Evolutionary conservation across 2,888 invertebrate species (phyloP).

Genomic region (Lasiommata megera): DNA sequence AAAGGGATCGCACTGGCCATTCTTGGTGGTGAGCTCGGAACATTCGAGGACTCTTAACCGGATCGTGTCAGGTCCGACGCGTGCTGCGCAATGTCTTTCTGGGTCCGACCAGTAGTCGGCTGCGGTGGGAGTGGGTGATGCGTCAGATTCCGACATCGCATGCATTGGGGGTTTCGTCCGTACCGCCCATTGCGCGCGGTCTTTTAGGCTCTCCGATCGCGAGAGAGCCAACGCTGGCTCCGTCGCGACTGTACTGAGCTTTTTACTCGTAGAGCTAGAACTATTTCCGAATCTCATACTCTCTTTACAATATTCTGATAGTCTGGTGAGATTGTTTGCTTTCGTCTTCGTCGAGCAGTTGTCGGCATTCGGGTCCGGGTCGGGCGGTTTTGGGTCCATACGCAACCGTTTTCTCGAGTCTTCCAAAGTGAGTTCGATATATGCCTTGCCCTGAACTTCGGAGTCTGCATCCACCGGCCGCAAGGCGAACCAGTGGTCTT

Average conservation of each 20-base stretch:
- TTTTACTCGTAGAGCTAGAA: constrained; percentile 74
- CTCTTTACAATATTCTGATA: constrained; percentile 75
- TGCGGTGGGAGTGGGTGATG: constrained; percentile 67
- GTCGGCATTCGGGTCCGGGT: constrained; percentile 61
- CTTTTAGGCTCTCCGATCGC: constrained; percentile 74
- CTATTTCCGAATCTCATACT: constrained; percentile 74
- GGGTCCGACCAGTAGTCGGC: constrained; percentile 78
- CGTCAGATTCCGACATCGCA: constrained; percentile 65
- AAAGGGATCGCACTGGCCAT: constrained; percentile 95
- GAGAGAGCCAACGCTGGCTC: constrained; percentile 68
- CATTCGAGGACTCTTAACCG: constrained; percentile 90
- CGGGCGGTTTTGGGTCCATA: constrained; percentile 77
- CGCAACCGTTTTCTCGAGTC: constrained; percentile 77
- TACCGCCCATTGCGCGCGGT: constrained; percentile 65
- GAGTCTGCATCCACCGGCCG: constrained; percentile 93
- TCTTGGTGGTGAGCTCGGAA: constrained; percentile 92
- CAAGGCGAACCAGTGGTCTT: constrained; percentile 95
- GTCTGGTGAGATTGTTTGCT: constrained; percentile 67
- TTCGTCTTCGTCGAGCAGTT: constrained; percentile 54
- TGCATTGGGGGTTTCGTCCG: constrained; percentile 71
- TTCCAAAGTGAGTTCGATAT: constrained; percentile 89
- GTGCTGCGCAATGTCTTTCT: constrained; percentile 72
- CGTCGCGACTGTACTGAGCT: constrained; percentile 63
- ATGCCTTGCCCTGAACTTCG: constrained; percentile 95
- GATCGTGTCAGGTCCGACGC: constrained; percentile 69